Conservation (phyloP, 2,888 invertebrate genomes). For the Andrena minutula region DNA sequence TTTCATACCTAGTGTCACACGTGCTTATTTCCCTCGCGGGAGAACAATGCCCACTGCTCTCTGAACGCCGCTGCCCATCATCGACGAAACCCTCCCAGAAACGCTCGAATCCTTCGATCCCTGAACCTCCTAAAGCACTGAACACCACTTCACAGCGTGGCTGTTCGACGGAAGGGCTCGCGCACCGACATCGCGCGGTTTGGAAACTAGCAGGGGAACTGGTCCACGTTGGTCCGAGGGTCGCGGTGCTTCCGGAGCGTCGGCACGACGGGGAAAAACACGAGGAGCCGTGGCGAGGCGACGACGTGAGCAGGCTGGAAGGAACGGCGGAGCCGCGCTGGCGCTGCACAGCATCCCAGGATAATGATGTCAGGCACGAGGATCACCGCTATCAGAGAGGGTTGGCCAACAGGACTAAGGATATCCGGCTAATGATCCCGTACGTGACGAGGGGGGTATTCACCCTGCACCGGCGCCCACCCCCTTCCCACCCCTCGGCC, state of each 20-base stretch:
- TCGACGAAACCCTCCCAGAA: not conserved
- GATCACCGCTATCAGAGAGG: slow-evolving; percentile 75
- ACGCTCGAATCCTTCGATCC: not conserved
- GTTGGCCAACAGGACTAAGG: slow-evolving; percentile 73
- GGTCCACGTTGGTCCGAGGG: not conserved
- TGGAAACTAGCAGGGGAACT: not conserved
- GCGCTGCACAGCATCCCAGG: slow-evolving; percentile 71
- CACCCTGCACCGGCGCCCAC: slow-evolving; percentile 73
- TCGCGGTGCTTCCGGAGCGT: slow-evolving; percentile 20
- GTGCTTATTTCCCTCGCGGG: not conserved
- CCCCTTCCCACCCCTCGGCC: slow-evolving; percentile 65
- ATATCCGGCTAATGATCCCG: slow-evolving; percentile 82
- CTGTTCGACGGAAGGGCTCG: slow-evolving; percentile 4
- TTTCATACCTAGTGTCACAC: not conserved
- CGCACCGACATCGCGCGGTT: slow-evolving; percentile 30
- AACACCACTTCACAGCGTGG: slow-evolving; percentile 20
- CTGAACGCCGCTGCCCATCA: slow-evolving; percentile 3
- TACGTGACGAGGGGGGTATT: slow-evolving; percentile 81
- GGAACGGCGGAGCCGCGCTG: slow-evolving; percentile 68
- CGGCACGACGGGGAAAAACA: slow-evolving; percentile 41
- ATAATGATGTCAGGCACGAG: slow-evolving; percentile 77
- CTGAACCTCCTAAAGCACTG: slow-evolving; percentile 1
- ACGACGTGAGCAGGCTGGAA: slow-evolving; percentile 39
- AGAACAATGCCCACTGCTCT: not conserved
- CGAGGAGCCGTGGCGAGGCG: slow-evolving; percentile 39